phyloP scores from a whole-genome alignment of 1,140 invertebrate genomes.

The Drepana arcuata region DNA sequence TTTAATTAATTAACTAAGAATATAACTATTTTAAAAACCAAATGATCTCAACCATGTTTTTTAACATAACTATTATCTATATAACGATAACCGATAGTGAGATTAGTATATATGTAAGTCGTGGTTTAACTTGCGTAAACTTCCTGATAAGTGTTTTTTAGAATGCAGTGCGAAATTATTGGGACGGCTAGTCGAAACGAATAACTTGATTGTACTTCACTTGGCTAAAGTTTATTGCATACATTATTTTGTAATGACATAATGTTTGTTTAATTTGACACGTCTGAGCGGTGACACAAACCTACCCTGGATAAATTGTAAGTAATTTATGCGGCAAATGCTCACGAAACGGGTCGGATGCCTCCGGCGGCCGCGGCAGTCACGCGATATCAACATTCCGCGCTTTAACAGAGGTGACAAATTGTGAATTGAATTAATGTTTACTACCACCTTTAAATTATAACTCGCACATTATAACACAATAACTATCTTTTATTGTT shows the following conservation, averaged over 20 bases:
- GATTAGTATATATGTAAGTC: neutral
- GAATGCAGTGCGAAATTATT: neutral
- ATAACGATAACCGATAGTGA: neutral
- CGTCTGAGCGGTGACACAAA: conserved; percentile 29
- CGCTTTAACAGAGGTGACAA: conserved; percentile 56
- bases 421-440: conserved; percentile 64
- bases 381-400: conserved; percentile 59
- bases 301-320: conserved; percentile 40
- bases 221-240: conserved; percentile 22
- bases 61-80: too few species aligned
- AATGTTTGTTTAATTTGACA: conserved; percentile 50
- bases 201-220: conserved; percentile 8
- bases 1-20: too few species aligned
- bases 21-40: too few species aligned
- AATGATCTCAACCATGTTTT: too few species aligned
- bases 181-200: neutral
- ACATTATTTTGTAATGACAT: conserved; percentile 36
- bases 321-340: conserved; percentile 60
- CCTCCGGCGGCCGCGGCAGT: conserved; percentile 28
- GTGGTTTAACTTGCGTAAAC: neutral
- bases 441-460: conserved; percentile 40
- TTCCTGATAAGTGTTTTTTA: neutral
- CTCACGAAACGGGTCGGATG: conserved; percentile 46
- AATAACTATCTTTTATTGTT: conserved; percentile 9
- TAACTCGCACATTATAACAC: conserved; percentile 24